A percentile compares a stretch with the other conserved stretches of the same genome.
Conservation (phyloP, 2,113 vertebrate genomes). For the Gallinago undulata region DNA sequence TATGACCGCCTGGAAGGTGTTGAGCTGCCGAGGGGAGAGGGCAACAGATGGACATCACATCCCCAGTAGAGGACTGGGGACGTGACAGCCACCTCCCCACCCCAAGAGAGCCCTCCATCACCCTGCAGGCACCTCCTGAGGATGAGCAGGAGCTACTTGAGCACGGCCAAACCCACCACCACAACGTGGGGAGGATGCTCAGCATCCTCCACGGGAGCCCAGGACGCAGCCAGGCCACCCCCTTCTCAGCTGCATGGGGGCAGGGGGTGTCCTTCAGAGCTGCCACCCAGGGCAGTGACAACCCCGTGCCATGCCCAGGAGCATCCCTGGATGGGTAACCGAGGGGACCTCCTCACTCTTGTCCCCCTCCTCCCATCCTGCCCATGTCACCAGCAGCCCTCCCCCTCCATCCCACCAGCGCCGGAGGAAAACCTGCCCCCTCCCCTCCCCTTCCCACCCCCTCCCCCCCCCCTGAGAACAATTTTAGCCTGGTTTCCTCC, state of each 20-base stretch:
- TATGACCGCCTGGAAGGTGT: conserved; percentile 93
- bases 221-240: not conserved
- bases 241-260: accelerated
- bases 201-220: not conserved
- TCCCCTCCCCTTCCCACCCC: too few species aligned
- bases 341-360: not conserved
- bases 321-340: not conserved
- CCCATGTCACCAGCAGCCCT: not conserved
- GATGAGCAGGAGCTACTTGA: not conserved
- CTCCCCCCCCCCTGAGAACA: not conserved
- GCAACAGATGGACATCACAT: accelerated
- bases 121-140: not conserved
- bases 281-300: not conserved
- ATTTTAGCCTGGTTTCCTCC: conserved; percentile 29
- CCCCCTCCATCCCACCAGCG: not conserved
- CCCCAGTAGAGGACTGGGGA: not conserved
- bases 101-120: not conserved
- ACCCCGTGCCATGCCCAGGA: not conserved
- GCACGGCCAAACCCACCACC: not conserved
- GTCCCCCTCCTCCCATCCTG: not conserved
- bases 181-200: not conserved
- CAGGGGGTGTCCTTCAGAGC: not conserved
- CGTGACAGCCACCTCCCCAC: not conserved
- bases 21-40: conserved; percentile 73
- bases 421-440: not conserved